Evolutionary conservation across 2,113 vertebrate genomes (phyloP).

Genomic region (Corythornis vintsioides): DNA sequence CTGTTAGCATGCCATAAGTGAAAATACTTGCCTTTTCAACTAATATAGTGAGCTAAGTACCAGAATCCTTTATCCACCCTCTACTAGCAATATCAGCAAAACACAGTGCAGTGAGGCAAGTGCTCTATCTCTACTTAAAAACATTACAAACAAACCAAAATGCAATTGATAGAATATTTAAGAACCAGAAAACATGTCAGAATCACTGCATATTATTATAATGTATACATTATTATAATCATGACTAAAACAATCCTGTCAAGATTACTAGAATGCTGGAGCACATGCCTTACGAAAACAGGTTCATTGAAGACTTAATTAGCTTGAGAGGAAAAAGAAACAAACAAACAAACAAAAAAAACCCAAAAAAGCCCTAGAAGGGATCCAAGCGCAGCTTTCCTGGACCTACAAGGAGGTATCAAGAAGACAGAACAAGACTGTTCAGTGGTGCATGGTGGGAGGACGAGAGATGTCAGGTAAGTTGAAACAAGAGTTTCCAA

Average conservation of each 20-base stretch:
- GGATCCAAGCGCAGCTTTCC: neutral
- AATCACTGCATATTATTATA: neutral
- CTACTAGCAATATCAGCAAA: neutral
- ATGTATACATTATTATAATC: neutral
- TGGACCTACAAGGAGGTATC: neutral
- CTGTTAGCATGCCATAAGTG: constrained; percentile 80
- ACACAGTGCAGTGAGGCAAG: neutral
- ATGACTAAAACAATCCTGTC: neutral
- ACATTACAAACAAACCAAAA: neutral
- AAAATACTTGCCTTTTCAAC: constrained; percentile 79
- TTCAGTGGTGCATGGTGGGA: neutral
- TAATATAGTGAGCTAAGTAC: constrained; percentile 79
- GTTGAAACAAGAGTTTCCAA: neutral
- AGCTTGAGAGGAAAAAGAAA: neutral
- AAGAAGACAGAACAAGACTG: neutral
- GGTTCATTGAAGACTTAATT: neutral
- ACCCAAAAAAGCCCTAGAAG: neutral
- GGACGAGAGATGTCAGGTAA: neutral
- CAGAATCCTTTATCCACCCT: neutral
- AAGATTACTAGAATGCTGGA: neutral
- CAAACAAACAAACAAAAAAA: no score
- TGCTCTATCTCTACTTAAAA: neutral
- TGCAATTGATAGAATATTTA: neutral
- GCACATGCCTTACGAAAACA: neutral
- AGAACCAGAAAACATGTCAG: neutral